Base-by-base conservation (phyloP, 2,113 vertebrate genomes). In the Chauna torquata region DNA sequence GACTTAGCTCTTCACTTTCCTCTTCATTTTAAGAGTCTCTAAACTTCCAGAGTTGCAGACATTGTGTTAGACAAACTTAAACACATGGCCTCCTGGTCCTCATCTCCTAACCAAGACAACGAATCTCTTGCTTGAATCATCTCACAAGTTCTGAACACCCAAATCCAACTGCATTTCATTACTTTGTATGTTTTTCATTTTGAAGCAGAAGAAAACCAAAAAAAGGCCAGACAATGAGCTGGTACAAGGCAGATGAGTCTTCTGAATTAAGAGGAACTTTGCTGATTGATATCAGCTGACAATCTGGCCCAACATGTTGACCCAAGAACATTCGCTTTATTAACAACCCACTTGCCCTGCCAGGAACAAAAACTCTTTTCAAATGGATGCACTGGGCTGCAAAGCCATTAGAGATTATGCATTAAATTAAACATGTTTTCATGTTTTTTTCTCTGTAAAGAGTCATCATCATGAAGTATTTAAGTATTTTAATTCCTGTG, bases 211-310 rank as follows among this genome's bases (percentile, higher is more conserved):
- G 25, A 80, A 90, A 79, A 69, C 9, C 0, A 44, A 45, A 52
- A 84, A 79, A 18, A 42, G 36, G 69, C 18, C 64, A 95, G 69
- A 74, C 7, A 14, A 91, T 75, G 72, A 91, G 61, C 36, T 86
- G 76, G 92, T 80, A 74, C 5, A n/a, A 70, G 61, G 66, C 38
- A 91, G 32, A 82, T 0, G 0, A 80, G 28, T 47, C 81, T 91
- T 65, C 49, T 19, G 50, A 93, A 65, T 14, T 62, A 47, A 91
- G 24, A 45, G 45, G 66, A 92, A 83, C 15, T 82, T 40, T 74
- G 45, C 22, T 86, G 66, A 91, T 30, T 65, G 78, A 83, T 42
- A 90, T 50, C 90, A 94, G 81, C 40, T 92, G 77, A 95, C 82
- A 95, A 65, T 50, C 24, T 83, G n/a, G 49, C 71, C 62, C 65